These are phyloP conservation scores for Phymanthus crucifer DNA, from an alignment of 92 coral and sea anemone genomes.

Conservation along the genomic window DNA sequence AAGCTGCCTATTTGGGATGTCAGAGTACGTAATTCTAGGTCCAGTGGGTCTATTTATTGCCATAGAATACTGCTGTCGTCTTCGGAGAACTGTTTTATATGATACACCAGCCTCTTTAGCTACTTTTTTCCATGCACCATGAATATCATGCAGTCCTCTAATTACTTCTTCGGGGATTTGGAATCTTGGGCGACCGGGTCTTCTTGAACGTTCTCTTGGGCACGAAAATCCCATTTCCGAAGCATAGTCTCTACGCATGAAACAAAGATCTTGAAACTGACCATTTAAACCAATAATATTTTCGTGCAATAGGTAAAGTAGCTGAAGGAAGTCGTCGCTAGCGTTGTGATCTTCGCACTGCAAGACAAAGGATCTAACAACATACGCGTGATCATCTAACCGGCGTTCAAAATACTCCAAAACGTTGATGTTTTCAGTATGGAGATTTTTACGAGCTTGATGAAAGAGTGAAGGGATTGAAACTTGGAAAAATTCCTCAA, in stretches of 20 bases:
- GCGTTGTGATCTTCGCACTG: slow-evolving; percentile 45
- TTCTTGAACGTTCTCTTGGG: slow-evolving; percentile 3
- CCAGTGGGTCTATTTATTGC: slow-evolving; percentile 33
- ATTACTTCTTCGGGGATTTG: slow-evolving; percentile 43
- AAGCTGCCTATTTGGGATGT: slow-evolving; percentile 42
- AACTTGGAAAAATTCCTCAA: slow-evolving; percentile 41
- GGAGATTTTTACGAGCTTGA: slow-evolving; percentile 46
- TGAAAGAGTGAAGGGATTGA: slow-evolving; percentile 33
- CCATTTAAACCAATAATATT: neutral
- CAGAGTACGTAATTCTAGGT: slow-evolving; percentile 30
- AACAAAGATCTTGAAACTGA: slow-evolving; percentile 1
- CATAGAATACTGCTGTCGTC: slow-evolving; percentile 41
- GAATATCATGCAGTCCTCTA: slow-evolving; percentile 46
- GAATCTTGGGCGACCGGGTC: slow-evolving; percentile 60
- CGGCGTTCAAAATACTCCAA: slow-evolving; percentile 54
- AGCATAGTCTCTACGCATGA: slow-evolving; percentile 1
- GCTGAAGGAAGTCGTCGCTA: slow-evolving; percentile 4
- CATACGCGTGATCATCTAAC: slow-evolving; percentile 48
- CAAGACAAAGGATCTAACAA: slow-evolving; percentile 47
- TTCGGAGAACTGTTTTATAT: slow-evolving; percentile 40
- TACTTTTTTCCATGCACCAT: slow-evolving; percentile 48
- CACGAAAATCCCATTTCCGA: slow-evolving; percentile 10
- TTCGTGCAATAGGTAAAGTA: slow-evolving; percentile 4
- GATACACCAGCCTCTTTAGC: slow-evolving; percentile 49
- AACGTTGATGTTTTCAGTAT: slow-evolving; percentile 42